Evolutionary conservation across 1,140 invertebrate species (phyloP), one percentile per base, ranked within the genome.

Genomic region (Anthonomus grandis): DNA sequence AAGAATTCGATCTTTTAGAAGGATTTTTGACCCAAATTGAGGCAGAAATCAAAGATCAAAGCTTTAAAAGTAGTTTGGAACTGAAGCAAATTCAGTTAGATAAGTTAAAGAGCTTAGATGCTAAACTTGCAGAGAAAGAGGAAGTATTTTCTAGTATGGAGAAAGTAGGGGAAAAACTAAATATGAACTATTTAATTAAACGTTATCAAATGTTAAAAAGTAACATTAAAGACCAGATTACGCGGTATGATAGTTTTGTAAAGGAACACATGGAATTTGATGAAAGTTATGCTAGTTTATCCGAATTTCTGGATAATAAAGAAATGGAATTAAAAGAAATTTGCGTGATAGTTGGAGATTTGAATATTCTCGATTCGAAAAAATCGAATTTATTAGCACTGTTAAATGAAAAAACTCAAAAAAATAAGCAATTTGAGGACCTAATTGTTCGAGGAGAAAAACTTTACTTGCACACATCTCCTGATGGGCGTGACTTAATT

Each of bases 401-500:
- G 23, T 82, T 84, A 6, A 91, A 95, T 64, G 82, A 85, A 1
- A 83, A 87, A 59, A 89, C 89, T 13, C 86, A 87, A 63, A 89
- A 92, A 67, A 86, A 85, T 44, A 81, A 83, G n/a, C 80, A 82
- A 36, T 91, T 96, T 70, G 93, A 96, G 69, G 83, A 85, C 52
- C 79, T 96, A 1, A 80, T 94, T 18, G 92, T 95, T 66, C 81
- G 86, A 47, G 94, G 93, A 8, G 94, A 98, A 75, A 91, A 90
- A 72, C 73, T 98, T 0, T 97, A 97, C 67, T 81, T 86, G 0
- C 92, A 93, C 63, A 97, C 94, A 5, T 93, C 93, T 41, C 91
- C 93, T 1, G 93, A 96, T 66, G 94, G 94, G 8, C 79, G 94
- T 63, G 94, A 97, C 77, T 85, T 90, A 18, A 89, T 97, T 39